Evolutionary conservation across 1,140 invertebrate genomes (phyloP).

Genomic region (Semibalanus balanoides): DNA sequence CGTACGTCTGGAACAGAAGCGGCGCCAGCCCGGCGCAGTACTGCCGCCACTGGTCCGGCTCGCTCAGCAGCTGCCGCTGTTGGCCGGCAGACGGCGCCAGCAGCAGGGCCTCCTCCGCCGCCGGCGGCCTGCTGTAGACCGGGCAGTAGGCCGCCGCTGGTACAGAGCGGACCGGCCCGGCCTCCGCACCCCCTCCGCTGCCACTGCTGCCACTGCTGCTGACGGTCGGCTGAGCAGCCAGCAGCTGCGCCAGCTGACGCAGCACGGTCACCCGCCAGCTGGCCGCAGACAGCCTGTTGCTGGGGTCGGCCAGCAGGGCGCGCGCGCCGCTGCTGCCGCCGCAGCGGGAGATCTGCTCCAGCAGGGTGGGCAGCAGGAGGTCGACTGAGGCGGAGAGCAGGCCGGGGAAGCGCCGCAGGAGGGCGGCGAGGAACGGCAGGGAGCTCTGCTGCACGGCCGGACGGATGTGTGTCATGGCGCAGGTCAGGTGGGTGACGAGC

Average conservation of each 20-base stretch:
- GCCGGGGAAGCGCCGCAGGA: conserved; percentile 43
- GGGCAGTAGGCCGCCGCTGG: background rate
- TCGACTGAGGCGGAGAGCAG: conserved; percentile 46
- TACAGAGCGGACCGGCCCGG: background rate
- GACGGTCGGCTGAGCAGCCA: background rate
- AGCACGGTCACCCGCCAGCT: background rate
- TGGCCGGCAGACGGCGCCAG: background rate
- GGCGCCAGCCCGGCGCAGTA: background rate
- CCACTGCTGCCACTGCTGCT: background rate
- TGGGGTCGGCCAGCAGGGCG: background rate
- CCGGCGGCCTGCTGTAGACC: background rate
- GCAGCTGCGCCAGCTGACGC: background rate
- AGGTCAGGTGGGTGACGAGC: conserved; percentile 57
- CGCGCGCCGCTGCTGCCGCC: background rate
- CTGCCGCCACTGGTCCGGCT: background rate
- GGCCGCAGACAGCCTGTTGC: background rate
- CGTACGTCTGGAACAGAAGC: conserved; percentile 15
- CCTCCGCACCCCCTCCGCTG: too few relatives aligned
- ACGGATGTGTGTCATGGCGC: conserved; percentile 74
- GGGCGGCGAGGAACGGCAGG: conserved; percentile 52
- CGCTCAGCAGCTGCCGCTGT: background rate
- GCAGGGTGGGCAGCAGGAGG: conserved; percentile 55
- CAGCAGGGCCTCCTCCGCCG: background rate
- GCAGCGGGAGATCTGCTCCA: conserved; percentile 50
- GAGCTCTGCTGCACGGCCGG: conserved; percentile 63